These are phyloP conservation scores for Monarcha castaneiventris DNA, from an alignment of 2,113 vertebrate genomes.

Conservation along the genomic window DNA sequence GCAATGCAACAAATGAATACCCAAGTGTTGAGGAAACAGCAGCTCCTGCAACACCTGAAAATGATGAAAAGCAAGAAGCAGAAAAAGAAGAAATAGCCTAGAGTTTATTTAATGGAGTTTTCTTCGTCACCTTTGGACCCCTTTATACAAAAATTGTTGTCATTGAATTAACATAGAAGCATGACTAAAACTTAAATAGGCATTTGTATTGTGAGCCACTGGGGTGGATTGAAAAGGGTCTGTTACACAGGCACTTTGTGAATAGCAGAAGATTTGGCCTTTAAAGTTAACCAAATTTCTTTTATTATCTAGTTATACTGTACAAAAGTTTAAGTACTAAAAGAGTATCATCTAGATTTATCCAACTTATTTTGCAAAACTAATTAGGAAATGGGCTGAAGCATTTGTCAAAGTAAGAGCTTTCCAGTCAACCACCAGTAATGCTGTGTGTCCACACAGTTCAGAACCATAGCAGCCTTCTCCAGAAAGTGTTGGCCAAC, in stretches of 20 bases:
- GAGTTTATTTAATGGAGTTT: not conserved
- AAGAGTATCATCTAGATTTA: not conserved
- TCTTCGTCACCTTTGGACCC: not conserved
- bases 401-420: not conserved
- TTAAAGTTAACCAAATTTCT: not conserved
- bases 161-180: not conserved
- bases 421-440: not conserved
- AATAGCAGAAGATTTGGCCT: not conserved
- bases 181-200: not conserved
- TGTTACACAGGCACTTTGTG: not conserved
- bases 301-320: not conserved
- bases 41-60: not conserved
- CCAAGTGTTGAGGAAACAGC: not conserved
- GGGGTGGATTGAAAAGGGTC: not conserved
- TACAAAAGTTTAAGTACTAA: not conserved
- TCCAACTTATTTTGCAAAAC: not conserved
- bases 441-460: not conserved
- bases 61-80: not conserved
- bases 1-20: slow-evolving; percentile 20
- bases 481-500: not conserved
- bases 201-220: not conserved
- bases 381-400: not conserved
- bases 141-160: not conserved
- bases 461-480: not conserved
- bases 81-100: slow-evolving; percentile 38